phyloP scores from a whole-genome alignment of 2,888 invertebrate species.

The Rhingia campestris region DNA sequence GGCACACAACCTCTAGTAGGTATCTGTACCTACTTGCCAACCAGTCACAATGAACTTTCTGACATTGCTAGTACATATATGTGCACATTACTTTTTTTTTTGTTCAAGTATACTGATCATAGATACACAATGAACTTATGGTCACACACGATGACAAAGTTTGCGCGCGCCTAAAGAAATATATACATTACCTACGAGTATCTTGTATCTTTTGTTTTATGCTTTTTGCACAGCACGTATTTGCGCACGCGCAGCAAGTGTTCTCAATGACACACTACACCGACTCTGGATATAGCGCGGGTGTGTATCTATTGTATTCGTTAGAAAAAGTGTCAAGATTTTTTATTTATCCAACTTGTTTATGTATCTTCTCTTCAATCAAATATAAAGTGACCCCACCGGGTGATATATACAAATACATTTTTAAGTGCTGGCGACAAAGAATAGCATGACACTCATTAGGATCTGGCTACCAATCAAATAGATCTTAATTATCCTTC shows the following conservation, averaged over 20 bases:
- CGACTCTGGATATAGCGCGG: conserved; percentile 27
- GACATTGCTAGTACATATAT: conserved; percentile 55
- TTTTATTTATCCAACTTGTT: conserved; percentile 21
- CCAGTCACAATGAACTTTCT: conserved; percentile 62
- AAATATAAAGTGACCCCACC: conserved; percentile 57
- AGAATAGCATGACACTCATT: conserved; percentile 30
- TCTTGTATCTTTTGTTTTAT: conserved; percentile 42
- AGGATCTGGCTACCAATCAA: conserved; percentile 47
- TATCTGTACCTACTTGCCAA: background rate
- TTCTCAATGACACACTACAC: conserved; percentile 59
- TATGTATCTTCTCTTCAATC: conserved; percentile 11
- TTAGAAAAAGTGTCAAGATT: conserved; percentile 36
- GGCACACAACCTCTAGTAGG: background rate
- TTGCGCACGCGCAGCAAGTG: conserved; percentile 67
- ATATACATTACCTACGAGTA: conserved; percentile 44
- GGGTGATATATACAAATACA: background rate
- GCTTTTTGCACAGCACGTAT: conserved; percentile 50
- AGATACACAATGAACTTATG: conserved; percentile 66
- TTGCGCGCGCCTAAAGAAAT: conserved; percentile 36
- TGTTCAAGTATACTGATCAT: conserved; percentile 59
- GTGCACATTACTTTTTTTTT: conserved; percentile 17
- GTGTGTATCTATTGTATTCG: conserved; percentile 23
- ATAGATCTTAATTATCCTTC: conserved; percentile 12
- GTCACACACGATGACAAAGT: conserved; percentile 60
- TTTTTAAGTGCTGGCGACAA: conserved; percentile 20